Evolutionary conservation across 2,113 vertebrate species (phyloP).

Genomic region (Tenrec ecaudatus): DNA sequence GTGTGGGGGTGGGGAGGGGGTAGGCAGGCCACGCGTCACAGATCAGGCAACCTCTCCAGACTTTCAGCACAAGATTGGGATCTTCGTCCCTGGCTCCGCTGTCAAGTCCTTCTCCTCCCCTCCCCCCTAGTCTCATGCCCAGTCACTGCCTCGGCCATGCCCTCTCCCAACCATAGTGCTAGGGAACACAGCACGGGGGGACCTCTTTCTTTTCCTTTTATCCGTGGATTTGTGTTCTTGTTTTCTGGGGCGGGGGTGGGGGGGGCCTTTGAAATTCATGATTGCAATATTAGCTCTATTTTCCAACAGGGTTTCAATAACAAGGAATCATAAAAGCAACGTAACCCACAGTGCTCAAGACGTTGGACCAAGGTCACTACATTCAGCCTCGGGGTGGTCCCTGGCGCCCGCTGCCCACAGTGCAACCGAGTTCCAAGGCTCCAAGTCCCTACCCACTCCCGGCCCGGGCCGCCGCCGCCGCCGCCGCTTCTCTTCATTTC

Average conservation of each 20-base stretch:
- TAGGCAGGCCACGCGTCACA: neutral
- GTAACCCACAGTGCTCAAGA: slow-evolving; percentile 59
- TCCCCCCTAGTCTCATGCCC: neutral
- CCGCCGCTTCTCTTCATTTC: slow-evolving; percentile 56
- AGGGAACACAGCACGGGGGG: neutral
- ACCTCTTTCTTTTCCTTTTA: neutral
- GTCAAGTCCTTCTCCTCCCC: neutral
- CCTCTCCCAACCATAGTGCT: neutral
- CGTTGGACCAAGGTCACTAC: slow-evolving; percentile 51
- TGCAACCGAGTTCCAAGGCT: slow-evolving; percentile 47
- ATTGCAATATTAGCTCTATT: slow-evolving; percentile 70
- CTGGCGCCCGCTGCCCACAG: slow-evolving; percentile 25
- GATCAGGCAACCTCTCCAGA: slow-evolving; percentile 9
- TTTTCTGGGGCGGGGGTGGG: slow-evolving; percentile 53
- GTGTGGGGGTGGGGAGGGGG: neutral
- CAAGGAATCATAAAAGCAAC: slow-evolving; percentile 67
- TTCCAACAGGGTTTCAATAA: slow-evolving; percentile 65
- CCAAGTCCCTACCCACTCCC: slow-evolving; percentile 56
- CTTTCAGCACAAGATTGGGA: slow-evolving; percentile 28
- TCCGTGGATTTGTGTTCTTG: slow-evolving; percentile 33
- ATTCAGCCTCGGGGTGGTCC: slow-evolving; percentile 50
- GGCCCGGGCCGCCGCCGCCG: slow-evolving; percentile 61
- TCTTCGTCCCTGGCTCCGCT: neutral
- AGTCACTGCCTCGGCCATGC: neutral
- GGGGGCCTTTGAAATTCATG: slow-evolving; percentile 68